Base-by-base conservation (phyloP, 2,113 vertebrate genomes). In the Tachysurus vachellii region DNA sequence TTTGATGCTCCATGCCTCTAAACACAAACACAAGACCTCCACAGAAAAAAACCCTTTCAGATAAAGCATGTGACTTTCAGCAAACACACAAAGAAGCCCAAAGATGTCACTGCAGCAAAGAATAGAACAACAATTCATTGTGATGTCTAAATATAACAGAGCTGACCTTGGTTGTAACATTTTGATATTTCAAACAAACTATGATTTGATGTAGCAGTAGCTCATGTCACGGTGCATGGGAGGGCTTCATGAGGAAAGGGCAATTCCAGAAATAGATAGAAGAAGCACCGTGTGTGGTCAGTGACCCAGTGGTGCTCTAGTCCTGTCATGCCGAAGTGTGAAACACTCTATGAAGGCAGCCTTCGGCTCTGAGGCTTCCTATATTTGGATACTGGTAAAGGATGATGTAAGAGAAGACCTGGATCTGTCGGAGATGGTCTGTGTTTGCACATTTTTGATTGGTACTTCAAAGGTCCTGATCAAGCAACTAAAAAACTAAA, bases 221-320 rank as follows among this genome's bases (percentile, higher is more conserved):
- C 26, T 50, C 47, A 50, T 77, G 62, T 84, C 84, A 84, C 6
- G 16, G 36, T 75, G 70, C 54, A 79, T 36, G 73, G 64, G 85
- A 85, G 82, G 36, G 80, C 36, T 76, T 73, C 76, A 75, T 42
- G 59, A 28, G 57, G 68, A 88, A 87, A 90, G 89, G 77, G 80
- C 85, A 85, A 3, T 26, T 85, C 83, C 82, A 82, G 86, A 87
- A 87, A 88, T 88, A 90, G 87, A 87, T 14, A 50, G 36, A 59
- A 66, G 80, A 85, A 81, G 31, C 76, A 81, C 53, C 10, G 8
- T 83, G 54, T 83, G 76, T 76, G 85, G 76, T 26, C 57, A 26
- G 54, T 81, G 62, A 23, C 85, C 82, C 23, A 83, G 54, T 21
- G 28, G 59, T 82, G 44, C 82, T 50, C 66, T 66, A 79, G 26